A percentile compares a stretch with the other conserved stretches of the same genome.
Conservation (phyloP, 2,888 invertebrate genomes). For the Aelia acuminata region DNA sequence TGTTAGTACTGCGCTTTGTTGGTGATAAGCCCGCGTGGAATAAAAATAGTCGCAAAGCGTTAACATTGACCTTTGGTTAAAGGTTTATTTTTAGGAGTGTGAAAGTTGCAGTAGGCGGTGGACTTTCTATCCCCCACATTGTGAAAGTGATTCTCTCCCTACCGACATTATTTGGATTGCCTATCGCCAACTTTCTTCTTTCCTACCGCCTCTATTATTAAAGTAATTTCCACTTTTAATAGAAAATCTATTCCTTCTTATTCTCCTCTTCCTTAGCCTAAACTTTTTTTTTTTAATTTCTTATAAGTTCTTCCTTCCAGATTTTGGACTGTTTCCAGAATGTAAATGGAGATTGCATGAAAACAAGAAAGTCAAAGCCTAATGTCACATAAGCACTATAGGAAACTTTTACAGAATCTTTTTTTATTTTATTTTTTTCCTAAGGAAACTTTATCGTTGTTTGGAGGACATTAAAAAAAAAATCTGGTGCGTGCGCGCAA, state of each 20-base stretch:
- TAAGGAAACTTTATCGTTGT: too few relatives aligned
- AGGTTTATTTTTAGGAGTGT: constrained; percentile 41
- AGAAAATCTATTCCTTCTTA: background rate
- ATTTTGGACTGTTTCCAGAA: background rate
- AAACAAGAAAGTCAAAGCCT: background rate
- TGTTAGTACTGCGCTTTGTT: background rate
- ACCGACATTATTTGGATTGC: background rate
- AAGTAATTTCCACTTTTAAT: constrained; percentile 25
- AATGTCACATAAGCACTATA: background rate
- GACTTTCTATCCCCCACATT: background rate
- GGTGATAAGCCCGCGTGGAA: background rate
- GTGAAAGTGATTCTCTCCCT: constrained; percentile 34
- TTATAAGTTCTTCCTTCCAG: background rate
- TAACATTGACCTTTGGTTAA: constrained; percentile 50
- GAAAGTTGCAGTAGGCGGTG: constrained; percentile 34
- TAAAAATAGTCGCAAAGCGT: constrained; percentile 5
- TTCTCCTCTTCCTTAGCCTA: background rate
- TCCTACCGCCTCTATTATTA: background rate
- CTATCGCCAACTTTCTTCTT: constrained; percentile 16
- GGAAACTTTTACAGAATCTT: background rate
- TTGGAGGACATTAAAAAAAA: too few relatives aligned
- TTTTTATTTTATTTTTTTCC: background rate
- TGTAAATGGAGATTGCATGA: background rate
- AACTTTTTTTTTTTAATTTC: constrained; percentile 2
- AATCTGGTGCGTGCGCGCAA: too few relatives aligned